These are phyloP conservation scores for Latheticus oryzae DNA, from an alignment of 2,888 invertebrate species.

Conservation along the genomic window DNA sequence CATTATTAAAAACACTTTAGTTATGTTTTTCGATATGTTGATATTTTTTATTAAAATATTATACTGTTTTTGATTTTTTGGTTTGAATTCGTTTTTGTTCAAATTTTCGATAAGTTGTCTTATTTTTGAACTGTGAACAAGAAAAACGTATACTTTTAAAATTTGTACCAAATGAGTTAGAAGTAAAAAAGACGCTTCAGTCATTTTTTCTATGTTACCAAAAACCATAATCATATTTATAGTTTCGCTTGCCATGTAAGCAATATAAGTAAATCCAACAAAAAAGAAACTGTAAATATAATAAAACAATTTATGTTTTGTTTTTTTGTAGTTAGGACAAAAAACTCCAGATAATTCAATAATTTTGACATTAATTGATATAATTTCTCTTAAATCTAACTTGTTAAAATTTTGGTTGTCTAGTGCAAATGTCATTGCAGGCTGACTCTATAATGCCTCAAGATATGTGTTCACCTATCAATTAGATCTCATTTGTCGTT, in stretches of 20 bases:
- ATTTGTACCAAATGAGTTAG: slow-evolving; percentile 52
- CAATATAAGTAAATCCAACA: slow-evolving; percentile 57
- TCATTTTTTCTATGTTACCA: slow-evolving; percentile 54
- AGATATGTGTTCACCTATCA: too few relatives aligned
- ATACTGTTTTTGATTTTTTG: slow-evolving; percentile 50
- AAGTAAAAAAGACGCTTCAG: slow-evolving; percentile 53
- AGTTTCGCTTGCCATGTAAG: slow-evolving; percentile 66
- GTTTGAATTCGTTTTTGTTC: slow-evolving; percentile 51
- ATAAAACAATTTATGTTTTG: slow-evolving; percentile 6
- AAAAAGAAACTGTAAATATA: slow-evolving; percentile 24
- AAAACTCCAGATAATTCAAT: slow-evolving; percentile 33
- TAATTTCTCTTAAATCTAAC: slow-evolving; percentile 24
- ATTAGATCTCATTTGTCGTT: too few relatives aligned
- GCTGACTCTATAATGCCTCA: too few relatives aligned
- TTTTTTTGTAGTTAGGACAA: slow-evolving; percentile 13
- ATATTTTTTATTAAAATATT: slow-evolving; percentile 49
- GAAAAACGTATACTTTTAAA: slow-evolving; percentile 40
- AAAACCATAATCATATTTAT: slow-evolving; percentile 67
- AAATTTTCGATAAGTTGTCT: slow-evolving; percentile 41
- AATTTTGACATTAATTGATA: slow-evolving; percentile 16
- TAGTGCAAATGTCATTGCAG: too few relatives aligned
- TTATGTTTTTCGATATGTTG: slow-evolving; percentile 47
- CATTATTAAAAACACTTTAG: slow-evolving; percentile 51
- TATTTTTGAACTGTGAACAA: slow-evolving; percentile 39
- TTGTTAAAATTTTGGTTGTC: too few relatives aligned